phyloP scores from a whole-genome alignment of 2,113 vertebrate genomes.

The Pedetes capensis region DNA sequence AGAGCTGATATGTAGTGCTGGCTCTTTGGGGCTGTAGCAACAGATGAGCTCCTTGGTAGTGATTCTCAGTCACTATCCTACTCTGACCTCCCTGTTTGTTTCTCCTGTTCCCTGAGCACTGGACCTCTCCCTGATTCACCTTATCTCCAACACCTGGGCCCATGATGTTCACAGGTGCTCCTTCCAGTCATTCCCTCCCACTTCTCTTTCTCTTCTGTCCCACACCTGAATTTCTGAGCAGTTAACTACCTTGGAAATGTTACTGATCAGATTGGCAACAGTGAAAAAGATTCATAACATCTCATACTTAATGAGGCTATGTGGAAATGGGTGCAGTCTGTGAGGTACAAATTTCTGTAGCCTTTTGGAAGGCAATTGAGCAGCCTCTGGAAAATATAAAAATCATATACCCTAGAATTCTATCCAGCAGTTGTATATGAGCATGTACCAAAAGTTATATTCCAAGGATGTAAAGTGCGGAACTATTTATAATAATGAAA shows the following conservation, averaged over 20 bases:
- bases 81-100: background rate
- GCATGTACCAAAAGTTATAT: background rate
- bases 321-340: background rate
- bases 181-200: background rate
- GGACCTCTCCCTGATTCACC: background rate
- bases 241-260: background rate
- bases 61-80: background rate
- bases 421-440: background rate
- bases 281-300: background rate
- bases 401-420: too few relatives aligned
- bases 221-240: slow-evolving; percentile 31
- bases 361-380: background rate
- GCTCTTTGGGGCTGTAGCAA: background rate
- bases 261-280: background rate
- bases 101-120: background rate
- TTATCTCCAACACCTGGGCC: background rate
- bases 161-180: background rate
- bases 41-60: background rate
- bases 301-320: background rate
- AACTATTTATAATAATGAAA: background rate
- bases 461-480: background rate
- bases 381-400: background rate
- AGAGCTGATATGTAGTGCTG: background rate
- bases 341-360: background rate
- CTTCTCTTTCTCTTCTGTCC: background rate